Percentiles rank a stretch among this genome's conserved stretches.
phyloP scores from a whole-genome alignment of 2,888 invertebrate genomes.

The Mesorhabditis belari region DNA sequence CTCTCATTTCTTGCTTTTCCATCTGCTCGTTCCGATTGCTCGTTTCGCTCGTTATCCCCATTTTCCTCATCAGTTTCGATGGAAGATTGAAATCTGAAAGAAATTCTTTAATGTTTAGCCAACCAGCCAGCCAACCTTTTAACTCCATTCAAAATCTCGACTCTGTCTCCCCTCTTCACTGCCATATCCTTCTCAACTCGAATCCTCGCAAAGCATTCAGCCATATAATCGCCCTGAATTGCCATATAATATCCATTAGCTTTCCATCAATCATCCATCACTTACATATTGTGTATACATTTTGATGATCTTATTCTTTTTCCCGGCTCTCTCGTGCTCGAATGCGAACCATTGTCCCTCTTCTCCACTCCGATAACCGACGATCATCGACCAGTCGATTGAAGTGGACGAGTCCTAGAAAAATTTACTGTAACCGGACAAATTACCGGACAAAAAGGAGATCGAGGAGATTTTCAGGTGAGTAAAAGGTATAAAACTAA shows the following conservation, averaged over 20 bases:
- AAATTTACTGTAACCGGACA: background rate
- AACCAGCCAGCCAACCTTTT: background rate
- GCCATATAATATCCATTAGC: slow-evolving; percentile 47
- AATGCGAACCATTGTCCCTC: slow-evolving; percentile 84
- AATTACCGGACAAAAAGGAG: too few species aligned
- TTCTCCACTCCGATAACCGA: slow-evolving; percentile 65
- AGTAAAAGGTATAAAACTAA: too few species aligned
- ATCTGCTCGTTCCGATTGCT: background rate
- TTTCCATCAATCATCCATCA: background rate
- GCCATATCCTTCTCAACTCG: slow-evolving; percentile 29
- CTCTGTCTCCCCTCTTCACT: slow-evolving; percentile 11
- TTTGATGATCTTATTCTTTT: slow-evolving; percentile 75
- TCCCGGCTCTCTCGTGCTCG: slow-evolving; percentile 74
- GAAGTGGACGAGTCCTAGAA: slow-evolving; percentile 6
- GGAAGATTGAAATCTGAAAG: too few species aligned
- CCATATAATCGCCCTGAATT: slow-evolving; percentile 77
- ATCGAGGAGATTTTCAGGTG: too few species aligned
- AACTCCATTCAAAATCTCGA: background rate
- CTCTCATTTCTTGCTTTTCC: background rate
- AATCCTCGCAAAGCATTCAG: slow-evolving; percentile 74
- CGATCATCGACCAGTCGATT: slow-evolving; percentile 14
- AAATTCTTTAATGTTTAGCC: background rate
- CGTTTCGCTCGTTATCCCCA: background rate
- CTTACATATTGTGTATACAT: slow-evolving; percentile 82
- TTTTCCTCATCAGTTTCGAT: too few species aligned